Percentiles rank a stretch among this genome's conserved stretches.
phyloP scores from a whole-genome alignment of 2,113 vertebrate species.

The Austrofundulus limnaeus region DNA sequence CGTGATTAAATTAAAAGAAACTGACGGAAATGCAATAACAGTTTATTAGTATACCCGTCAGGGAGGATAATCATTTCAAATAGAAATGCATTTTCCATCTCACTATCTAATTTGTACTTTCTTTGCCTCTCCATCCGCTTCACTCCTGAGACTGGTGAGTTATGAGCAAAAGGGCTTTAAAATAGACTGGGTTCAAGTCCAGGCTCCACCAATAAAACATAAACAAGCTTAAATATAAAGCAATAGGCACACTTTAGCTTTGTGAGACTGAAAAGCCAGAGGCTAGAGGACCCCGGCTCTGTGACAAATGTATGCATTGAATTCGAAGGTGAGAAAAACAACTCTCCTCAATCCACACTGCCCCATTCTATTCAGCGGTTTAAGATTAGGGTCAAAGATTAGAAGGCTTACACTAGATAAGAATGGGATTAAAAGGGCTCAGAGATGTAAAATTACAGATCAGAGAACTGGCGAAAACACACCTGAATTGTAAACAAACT shows the following conservation, averaged over 20 bases:
- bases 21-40: slow-evolving; percentile 80
- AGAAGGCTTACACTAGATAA: slow-evolving; percentile 78
- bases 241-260: slow-evolving; percentile 42
- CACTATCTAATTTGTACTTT: slow-evolving; percentile 76
- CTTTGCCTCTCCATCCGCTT: slow-evolving; percentile 62
- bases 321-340: slow-evolving; percentile 56
- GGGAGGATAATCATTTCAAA: slow-evolving; percentile 77
- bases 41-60: slow-evolving; percentile 75
- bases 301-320: slow-evolving; percentile 51
- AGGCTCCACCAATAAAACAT: slow-evolving; percentile 56
- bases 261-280: slow-evolving; percentile 37
- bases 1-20: slow-evolving; percentile 80
- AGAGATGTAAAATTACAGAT: slow-evolving; percentile 81
- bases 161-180: slow-evolving; percentile 51
- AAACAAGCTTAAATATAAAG: slow-evolving; percentile 57
- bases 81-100: slow-evolving; percentile 74
- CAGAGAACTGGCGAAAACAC: slow-evolving; percentile 66
- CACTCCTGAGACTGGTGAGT: slow-evolving; percentile 51
- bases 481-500: slow-evolving; percentile 74
- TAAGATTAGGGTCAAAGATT: slow-evolving; percentile 84
- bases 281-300: slow-evolving; percentile 19
- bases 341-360: slow-evolving; percentile 44
- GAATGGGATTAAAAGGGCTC: slow-evolving; percentile 79
- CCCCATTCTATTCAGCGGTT: slow-evolving; percentile 62
- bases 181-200: slow-evolving; percentile 58